Evolutionary conservation across 2,113 vertebrate species (phyloP), one percentile per base, ranked within the genome.

Genomic region (Ciconia maguari): DNA sequence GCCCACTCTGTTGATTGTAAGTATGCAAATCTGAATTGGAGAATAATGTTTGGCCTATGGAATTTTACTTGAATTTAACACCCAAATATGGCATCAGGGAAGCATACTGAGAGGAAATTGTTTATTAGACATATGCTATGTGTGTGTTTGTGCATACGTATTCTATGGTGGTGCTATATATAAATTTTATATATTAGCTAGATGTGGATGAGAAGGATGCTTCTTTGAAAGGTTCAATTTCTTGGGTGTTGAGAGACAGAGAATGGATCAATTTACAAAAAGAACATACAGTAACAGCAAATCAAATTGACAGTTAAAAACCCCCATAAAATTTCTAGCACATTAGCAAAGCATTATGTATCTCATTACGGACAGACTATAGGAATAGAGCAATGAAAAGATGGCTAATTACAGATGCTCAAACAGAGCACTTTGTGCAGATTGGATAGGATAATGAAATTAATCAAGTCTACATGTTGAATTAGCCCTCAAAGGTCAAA

Each of bases 401-500:
- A 81, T 87, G 61, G 85, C 58, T 97, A 83, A 92, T 95, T 89
- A 48, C 66, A 76, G 49, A 51, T 82, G 83, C 69, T 96, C 58
- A 83, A 71, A 74, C 57, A 83, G 14, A 93, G 58, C n/a, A 70
- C 78, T 96, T 95, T 62, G 89, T 89, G 78, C 75, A 85, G 57
- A 80, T 74, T 71, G 82, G 90, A 49, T 78, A 58, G 41, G 26
- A 91, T 96, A 74, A 91, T 91, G 85, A 92, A 97, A 91, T 94
- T 91, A 96, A 90, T 88, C 90, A 94, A 77, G 52, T 71, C 49
- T 86, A 83, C 52, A 42, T 75, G 62, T 87, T 87, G 93, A 94
- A 93, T 96, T 90, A 94, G 81, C 42, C 64, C 69, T 93, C 72
- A 92, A 88, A 97, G 69, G 74, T 95, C 66, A 89, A 94, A 68